Base-by-base conservation (phyloP, 2,113 vertebrate genomes). In the Aplodontia rufa region DNA sequence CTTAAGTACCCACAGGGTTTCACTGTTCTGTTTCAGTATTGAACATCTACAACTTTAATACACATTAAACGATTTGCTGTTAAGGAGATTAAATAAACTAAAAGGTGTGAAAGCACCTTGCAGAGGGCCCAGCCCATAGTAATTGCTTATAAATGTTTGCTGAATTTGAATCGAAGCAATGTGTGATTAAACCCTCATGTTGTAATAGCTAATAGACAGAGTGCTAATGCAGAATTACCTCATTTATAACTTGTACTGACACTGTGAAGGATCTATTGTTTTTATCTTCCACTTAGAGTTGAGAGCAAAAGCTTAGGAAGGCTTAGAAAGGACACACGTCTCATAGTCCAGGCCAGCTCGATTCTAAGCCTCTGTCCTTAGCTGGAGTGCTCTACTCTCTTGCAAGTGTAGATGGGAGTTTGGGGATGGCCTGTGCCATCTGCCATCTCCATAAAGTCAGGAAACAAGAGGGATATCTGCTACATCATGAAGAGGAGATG, bases 121-220 rank as follows among this genome's bases (percentile, higher is more conserved):
- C 26, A 80, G 60, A 93, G 55, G 60, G 28, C 8, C 30, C 8
- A 10, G 4, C 26, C n/a, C 16, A 47, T 20, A 17, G 22, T 84
- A 66, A 81, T 81, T 76, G 14, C 60, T 85, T 22, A 60, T 64
- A 60, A 92, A 76, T 76, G 20, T 81, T 87, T 87, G 10, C 66
- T 74, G 19, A 72, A 51, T 80, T 92, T 87, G 58, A 93, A 76
- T 84, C 53, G 42, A 90, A 92, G 82, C 45, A 71, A 66, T 26
- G 28, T 13, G 40, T 45, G 11, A 87, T 94, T 53, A 86, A 16
- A n/a, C 3, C 28, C 8, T 87, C 60, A 3, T 68, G 6, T 26
- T 78, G 13, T 62, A 53, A 30, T 62, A 93, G 45, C 66, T 47
- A 55, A 71, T 8, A 64, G 88, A 37, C 22, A 22, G n/a, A 47